A percentile compares a stretch with the other conserved stretches of the same genome.
phyloP scores from a whole-genome alignment of 1,140 invertebrate species.

The Kradibia gibbosae region DNA sequence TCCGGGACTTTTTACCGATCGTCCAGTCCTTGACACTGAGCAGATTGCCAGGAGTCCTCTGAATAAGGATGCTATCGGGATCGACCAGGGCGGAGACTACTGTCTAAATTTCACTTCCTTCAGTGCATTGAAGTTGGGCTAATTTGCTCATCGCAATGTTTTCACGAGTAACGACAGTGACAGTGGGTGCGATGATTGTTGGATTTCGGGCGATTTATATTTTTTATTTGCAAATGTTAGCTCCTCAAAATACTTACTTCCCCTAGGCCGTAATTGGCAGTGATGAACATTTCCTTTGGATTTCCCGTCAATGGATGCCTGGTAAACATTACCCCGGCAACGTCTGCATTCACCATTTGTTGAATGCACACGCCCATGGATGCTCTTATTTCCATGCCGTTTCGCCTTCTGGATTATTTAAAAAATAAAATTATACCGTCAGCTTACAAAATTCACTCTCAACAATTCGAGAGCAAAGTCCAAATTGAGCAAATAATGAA shows the following conservation, averaged over 20 bases:
- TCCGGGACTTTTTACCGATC: slow-evolving; percentile 76
- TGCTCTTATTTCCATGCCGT: slow-evolving; percentile 78
- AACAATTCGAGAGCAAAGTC: no score
- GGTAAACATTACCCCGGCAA: slow-evolving; percentile 87
- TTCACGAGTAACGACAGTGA: no score
- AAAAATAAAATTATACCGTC: no score
- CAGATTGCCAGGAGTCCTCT: slow-evolving; percentile 69
- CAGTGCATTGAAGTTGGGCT: no score
- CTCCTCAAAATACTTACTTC: slow-evolving; percentile 79
- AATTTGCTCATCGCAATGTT: no score
- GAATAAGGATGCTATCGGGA: slow-evolving; percentile 80
- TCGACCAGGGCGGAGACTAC: slow-evolving; percentile 84
- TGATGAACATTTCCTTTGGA: slow-evolving; percentile 79
- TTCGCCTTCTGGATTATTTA: slow-evolving; percentile 70
- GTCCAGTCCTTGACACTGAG: slow-evolving; percentile 71
- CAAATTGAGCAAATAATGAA: no score
- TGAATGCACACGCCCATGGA: slow-evolving; percentile 89
- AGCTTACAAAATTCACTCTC: no score
- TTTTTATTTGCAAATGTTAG: background rate
- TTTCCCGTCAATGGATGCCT: slow-evolving; percentile 81
- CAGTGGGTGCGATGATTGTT: no score
- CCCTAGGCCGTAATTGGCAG: slow-evolving; percentile 86
- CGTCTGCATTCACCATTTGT: slow-evolving; percentile 80
- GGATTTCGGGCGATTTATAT: background rate
- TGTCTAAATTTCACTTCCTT: slow-evolving; percentile 73